phyloP scores from a whole-genome alignment of 2,797 vertebrate genomes.

The Epinephelus malabaricus region DNA sequence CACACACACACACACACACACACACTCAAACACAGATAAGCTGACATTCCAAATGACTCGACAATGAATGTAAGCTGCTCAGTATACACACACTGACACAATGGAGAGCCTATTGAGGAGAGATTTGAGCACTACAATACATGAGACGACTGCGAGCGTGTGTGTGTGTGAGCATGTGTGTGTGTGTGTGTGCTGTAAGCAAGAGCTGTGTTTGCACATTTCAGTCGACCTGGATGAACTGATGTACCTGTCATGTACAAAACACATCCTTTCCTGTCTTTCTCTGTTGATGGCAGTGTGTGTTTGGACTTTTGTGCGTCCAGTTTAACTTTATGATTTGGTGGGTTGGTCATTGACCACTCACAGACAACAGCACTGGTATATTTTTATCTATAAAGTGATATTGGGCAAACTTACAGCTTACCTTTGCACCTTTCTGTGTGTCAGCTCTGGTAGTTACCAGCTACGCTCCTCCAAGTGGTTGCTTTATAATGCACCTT shows the following conservation, averaged over 20 bases:
- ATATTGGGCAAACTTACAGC: too few species aligned
- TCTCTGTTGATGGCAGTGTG: background rate
- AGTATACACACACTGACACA: slow-evolving; percentile 67
- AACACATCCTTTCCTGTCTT: background rate
- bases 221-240: slow-evolving; percentile 23
- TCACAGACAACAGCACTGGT: too few species aligned
- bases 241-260: slow-evolving; percentile 41
- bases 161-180: slow-evolving; percentile 23
- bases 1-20: background rate
- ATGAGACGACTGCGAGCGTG: slow-evolving; percentile 20
- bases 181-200: slow-evolving; percentile 21
- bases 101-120: slow-evolving; percentile 67
- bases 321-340: too few species aligned
- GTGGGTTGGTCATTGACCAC: too few species aligned
- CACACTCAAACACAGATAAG: slow-evolving; percentile 48
- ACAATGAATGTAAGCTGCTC: slow-evolving; percentile 76
- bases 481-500: too few species aligned
- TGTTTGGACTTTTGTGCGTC: background rate
- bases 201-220: slow-evolving; percentile 39
- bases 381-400: too few species aligned
- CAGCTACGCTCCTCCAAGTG: too few species aligned
- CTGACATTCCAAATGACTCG: slow-evolving; percentile 69
- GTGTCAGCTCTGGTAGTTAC: too few species aligned
- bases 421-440: too few species aligned
- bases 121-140: slow-evolving; percentile 69